Evolutionary conservation across 2,113 vertebrate species (phyloP).

Genomic region (Acinonyx jubatus): DNA sequence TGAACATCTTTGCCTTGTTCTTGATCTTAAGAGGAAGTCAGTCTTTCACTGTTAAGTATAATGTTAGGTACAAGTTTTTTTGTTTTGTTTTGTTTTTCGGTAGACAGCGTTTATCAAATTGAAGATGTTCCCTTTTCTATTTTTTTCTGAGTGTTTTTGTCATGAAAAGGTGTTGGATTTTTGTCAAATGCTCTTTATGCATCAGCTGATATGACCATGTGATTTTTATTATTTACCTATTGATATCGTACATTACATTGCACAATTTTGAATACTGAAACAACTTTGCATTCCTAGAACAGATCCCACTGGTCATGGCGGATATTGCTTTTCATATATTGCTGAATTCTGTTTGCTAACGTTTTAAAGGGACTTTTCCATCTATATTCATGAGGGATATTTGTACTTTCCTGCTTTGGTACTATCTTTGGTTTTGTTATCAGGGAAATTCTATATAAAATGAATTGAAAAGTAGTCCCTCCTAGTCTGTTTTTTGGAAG

Average conservation of each 20-base stretch:
- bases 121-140: background rate
- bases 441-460: background rate
- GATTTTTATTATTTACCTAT: background rate
- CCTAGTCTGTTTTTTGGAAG: background rate
- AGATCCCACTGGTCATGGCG: background rate
- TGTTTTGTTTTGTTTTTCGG: background rate
- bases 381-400: too few species aligned
- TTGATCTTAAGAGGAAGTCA: background rate
- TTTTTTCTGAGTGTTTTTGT: background rate
- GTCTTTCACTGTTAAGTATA: background rate
- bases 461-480: background rate
- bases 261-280: background rate
- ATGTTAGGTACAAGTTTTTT: background rate
- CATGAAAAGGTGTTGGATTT: background rate
- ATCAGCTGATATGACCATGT: background rate
- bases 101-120: background rate
- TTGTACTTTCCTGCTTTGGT: background rate
- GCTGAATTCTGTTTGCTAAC: background rate
- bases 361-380: background rate
- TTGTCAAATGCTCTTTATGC: background rate
- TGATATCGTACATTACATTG: too few species aligned
- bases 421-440: background rate
- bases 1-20: background rate
- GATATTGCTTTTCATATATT: background rate
- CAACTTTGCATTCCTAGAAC: background rate